Evolutionary conservation across 2,888 invertebrate genomes (phyloP).

Genomic region (Blastobasis adustella): DNA sequence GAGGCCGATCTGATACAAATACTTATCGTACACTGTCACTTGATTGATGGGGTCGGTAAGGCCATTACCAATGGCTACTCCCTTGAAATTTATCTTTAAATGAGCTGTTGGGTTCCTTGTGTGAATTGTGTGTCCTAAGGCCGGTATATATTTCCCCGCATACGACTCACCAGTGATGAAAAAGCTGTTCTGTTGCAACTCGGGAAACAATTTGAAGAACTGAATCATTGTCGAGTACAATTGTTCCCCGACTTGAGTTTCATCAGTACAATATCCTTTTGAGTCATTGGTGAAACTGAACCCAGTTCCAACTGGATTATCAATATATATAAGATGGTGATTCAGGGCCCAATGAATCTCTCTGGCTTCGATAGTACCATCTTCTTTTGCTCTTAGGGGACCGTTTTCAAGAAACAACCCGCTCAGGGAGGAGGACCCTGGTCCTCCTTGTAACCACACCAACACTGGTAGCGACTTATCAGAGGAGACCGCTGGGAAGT

Average conservation of each 20-base stretch:
- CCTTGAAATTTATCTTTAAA: constrained; percentile 80
- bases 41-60: constrained; percentile 9
- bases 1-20: constrained; percentile 6
- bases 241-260: constrained; percentile 86
- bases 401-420: constrained; percentile 91
- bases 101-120: constrained; percentile 75
- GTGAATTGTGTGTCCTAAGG: constrained; percentile 83
- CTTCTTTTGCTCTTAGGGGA: constrained; percentile 63
- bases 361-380: constrained; percentile 68
- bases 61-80: constrained; percentile 8
- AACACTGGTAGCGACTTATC: constrained; percentile 79
- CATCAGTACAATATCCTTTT: constrained; percentile 85
- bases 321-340: constrained; percentile 90
- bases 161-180: constrained; percentile 94
- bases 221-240: constrained; percentile 85
- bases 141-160: constrained; percentile 86
- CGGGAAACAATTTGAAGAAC: constrained; percentile 88
- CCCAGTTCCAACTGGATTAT: constrained; percentile 95
- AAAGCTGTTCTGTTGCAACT: constrained; percentile 83
- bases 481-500: constrained; percentile 82
- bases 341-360: constrained; percentile 86
- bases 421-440: constrained; percentile 85
- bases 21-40: neutral
- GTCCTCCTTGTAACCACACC: constrained; percentile 91
- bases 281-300: constrained; percentile 89